Evolutionary conservation across 2,797 vertebrate species (phyloP).

Genomic region (Oreochromis mossambicus): DNA sequence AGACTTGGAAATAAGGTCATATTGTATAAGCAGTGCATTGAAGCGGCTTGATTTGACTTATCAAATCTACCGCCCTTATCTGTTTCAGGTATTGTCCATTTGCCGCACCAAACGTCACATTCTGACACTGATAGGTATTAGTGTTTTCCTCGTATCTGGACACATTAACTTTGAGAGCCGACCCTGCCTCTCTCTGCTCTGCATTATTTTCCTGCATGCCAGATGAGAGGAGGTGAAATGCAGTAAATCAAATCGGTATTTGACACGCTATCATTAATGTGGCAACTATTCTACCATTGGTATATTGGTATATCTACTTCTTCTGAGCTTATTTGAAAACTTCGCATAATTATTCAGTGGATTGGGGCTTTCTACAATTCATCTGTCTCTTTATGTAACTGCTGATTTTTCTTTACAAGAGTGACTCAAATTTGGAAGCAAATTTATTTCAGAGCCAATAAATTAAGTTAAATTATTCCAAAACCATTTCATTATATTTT

Average conservation of each 20-base stretch:
- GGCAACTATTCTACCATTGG: background rate
- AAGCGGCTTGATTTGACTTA: conserved; percentile 31
- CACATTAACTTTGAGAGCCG: background rate
- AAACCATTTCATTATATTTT: background rate
- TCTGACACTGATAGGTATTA: conserved; percentile 7
- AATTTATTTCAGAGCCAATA: background rate
- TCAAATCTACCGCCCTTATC: conserved; percentile 37
- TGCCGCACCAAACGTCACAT: conserved; percentile 10
- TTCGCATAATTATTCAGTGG: background rate
- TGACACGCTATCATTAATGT: background rate
- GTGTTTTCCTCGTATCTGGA: conserved; percentile 25
- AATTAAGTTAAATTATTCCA: background rate
- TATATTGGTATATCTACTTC: background rate
- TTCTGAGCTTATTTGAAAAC: background rate
- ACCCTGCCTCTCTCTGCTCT: background rate
- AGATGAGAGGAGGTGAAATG: background rate
- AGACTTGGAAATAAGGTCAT: conserved; percentile 14
- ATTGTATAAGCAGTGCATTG: background rate
- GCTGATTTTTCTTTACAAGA: background rate
- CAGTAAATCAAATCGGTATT: background rate
- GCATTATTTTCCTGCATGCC: background rate
- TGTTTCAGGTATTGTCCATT: conserved; percentile 29
- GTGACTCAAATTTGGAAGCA: background rate
- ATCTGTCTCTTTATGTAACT: background rate
- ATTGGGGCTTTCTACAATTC: background rate